Percentiles rank a stretch among this genome's conserved stretches.
Evolutionary conservation across 2,113 vertebrate species (phyloP).

Genomic region (Tringa solitaria): DNA sequence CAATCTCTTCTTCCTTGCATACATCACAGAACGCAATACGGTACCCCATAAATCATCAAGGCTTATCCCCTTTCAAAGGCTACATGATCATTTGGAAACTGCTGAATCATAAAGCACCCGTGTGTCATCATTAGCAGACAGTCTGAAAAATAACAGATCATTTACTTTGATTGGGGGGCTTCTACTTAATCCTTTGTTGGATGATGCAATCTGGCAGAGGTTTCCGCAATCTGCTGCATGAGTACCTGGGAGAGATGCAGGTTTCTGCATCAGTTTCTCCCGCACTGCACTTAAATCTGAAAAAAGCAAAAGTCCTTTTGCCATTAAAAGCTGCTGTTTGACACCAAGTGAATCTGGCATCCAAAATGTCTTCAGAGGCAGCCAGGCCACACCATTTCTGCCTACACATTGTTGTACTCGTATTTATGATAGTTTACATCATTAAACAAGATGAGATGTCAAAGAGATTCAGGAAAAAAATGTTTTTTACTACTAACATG

Average conservation of each 20-base stretch:
- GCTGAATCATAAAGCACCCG: background rate
- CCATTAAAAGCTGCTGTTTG: background rate
- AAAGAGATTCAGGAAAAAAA: background rate
- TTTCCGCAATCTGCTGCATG: background rate
- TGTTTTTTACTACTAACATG: background rate
- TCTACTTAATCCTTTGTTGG: background rate
- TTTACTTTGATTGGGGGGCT: background rate
- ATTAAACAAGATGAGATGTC: background rate
- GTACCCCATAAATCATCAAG: background rate
- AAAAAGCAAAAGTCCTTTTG: background rate
- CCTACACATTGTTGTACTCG: background rate
- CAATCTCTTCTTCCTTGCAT: background rate
- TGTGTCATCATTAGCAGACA: background rate
- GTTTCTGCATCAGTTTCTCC: background rate
- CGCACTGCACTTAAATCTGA: background rate
- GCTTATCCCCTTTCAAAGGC: background rate
- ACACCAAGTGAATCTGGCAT: background rate
- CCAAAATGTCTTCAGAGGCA: background rate
- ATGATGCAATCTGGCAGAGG: background rate
- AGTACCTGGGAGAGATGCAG: background rate
- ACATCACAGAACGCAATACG: background rate
- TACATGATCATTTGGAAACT: background rate
- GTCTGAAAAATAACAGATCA: background rate
- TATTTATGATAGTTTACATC: background rate
- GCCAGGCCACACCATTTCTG: background rate